Evolutionary conservation across 2,113 vertebrate species (phyloP).

Genomic region (Caranx ignobilis): DNA sequence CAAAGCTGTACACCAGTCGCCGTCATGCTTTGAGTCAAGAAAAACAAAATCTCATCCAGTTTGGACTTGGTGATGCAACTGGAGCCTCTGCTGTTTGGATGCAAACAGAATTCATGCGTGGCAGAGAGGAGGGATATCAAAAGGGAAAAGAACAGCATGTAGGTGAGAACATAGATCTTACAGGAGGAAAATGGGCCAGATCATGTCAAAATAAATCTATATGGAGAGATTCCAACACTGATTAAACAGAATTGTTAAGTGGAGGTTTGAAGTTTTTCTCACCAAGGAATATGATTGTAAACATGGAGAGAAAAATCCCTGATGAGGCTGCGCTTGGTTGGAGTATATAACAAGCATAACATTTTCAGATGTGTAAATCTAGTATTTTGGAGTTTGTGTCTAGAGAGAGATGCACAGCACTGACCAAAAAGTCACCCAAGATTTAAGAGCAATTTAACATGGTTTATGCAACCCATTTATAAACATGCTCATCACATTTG

Average conservation of each 20-base stretch:
- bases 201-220: slow-evolving; percentile 86
- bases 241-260: slow-evolving; percentile 89
- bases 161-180: slow-evolving; percentile 80
- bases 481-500: not conserved
- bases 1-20: slow-evolving; percentile 37
- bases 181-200: slow-evolving; percentile 81
- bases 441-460: slow-evolving; percentile 23
- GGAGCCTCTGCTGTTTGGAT: slow-evolving; percentile 65
- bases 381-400: slow-evolving; percentile 69
- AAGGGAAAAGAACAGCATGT: slow-evolving; percentile 77
- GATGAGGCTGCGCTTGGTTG: slow-evolving; percentile 69
- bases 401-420: slow-evolving; percentile 49
- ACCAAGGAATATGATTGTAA: slow-evolving; percentile 87
- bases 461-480: not conserved
- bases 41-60: slow-evolving; percentile 66
- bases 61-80: slow-evolving; percentile 65
- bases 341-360: slow-evolving; percentile 77
- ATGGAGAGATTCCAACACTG: slow-evolving; percentile 83
- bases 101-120: slow-evolving; percentile 52
- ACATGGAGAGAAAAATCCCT: slow-evolving; percentile 83
- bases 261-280: slow-evolving; percentile 84
- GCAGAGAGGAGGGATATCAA: slow-evolving; percentile 64
- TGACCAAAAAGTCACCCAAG: slow-evolving; percentile 67
- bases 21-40: slow-evolving; percentile 46
- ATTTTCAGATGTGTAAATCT: slow-evolving; percentile 80